A percentile compares a stretch with the other conserved stretches of the same genome.
These are phyloP conservation scores for Campylomormyrus tamandua DNA, from an alignment of 2,113 vertebrate genomes.

Conservation along the genomic window DNA sequence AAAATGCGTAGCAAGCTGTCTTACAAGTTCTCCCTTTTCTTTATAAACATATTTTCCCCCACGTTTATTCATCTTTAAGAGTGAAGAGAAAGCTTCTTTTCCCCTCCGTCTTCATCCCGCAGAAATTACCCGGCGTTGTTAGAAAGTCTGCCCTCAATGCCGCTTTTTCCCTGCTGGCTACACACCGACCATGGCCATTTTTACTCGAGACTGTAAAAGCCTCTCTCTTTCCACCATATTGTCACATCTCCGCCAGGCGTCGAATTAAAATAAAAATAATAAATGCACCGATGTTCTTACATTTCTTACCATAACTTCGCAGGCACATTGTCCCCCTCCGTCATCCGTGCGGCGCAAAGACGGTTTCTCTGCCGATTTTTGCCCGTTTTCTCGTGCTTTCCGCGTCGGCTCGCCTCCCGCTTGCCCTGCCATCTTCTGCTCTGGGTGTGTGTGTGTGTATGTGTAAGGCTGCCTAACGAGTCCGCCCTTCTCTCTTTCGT, in stretches of 20 bases:
- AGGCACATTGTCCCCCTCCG: conserved; percentile 30
- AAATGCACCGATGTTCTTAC: neutral
- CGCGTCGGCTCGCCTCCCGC: neutral
- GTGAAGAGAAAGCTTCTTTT: neutral
- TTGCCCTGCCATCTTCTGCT: conserved; percentile 16
- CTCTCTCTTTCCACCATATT: conserved; percentile 68
- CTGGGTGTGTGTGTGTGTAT: conserved; percentile 2
- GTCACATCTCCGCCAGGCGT: conserved; percentile 33
- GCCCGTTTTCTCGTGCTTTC: conserved; percentile 31
- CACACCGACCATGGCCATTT: conserved; percentile 66
- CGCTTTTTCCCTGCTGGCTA: conserved; percentile 41
- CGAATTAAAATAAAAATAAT: conserved; percentile 27
- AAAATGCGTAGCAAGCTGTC: conserved; percentile 64
- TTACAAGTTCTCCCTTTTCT: conserved; percentile 41
- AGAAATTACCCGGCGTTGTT: neutral
- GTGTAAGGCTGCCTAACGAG: conserved; percentile 31
- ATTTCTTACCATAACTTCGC: conserved; percentile 55
- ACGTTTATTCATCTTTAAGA: conserved; percentile 8
- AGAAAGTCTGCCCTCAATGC: neutral
- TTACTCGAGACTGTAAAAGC: conserved; percentile 52
- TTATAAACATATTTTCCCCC: conserved; percentile 30
- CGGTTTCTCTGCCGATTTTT: conserved; percentile 31
- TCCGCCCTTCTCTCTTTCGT: conserved; percentile 45
- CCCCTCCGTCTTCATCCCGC: neutral
- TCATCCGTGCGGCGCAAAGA: conserved; percentile 27